phyloP scores from a whole-genome alignment of 2,888 invertebrate genomes.

The Yponomeuta evonymella region DNA sequence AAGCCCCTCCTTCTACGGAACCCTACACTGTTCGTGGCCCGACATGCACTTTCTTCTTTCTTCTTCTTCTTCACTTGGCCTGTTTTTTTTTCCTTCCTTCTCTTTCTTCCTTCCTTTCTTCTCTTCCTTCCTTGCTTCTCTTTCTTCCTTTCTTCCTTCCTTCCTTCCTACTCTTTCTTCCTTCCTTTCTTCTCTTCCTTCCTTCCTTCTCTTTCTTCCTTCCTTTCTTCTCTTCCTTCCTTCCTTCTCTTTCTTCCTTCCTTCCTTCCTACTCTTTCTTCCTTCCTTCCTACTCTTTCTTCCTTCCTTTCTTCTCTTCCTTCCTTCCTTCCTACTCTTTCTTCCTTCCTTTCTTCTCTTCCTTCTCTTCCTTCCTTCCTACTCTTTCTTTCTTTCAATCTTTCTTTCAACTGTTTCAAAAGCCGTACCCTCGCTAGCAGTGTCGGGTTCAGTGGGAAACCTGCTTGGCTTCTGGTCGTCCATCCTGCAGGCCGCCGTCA shows the following conservation, averaged over 20 bases:
- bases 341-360: too few species aligned
- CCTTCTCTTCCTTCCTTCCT: too few species aligned
- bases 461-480: conserved; percentile 60
- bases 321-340: background rate
- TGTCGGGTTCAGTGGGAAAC: conserved; percentile 58
- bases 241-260: background rate
- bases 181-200: background rate
- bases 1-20: too few species aligned
- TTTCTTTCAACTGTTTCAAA: background rate
- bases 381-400: too few species aligned
- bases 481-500: conserved; percentile 68
- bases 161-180: background rate
- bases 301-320: too few species aligned
- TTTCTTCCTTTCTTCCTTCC: background rate
- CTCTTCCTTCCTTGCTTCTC: too few species aligned
- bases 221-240: too few species aligned
- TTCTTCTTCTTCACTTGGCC: too few species aligned
- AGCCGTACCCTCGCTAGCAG: conserved; percentile 53
- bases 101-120: background rate
- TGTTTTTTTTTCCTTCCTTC: background rate
- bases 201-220: background rate
- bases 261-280: background rate
- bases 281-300: background rate
- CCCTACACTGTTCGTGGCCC: too few species aligned
- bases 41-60: too few species aligned